Conservation (phyloP, 2,888 invertebrate genomes). For the Drosophila glabriapex region DNA sequence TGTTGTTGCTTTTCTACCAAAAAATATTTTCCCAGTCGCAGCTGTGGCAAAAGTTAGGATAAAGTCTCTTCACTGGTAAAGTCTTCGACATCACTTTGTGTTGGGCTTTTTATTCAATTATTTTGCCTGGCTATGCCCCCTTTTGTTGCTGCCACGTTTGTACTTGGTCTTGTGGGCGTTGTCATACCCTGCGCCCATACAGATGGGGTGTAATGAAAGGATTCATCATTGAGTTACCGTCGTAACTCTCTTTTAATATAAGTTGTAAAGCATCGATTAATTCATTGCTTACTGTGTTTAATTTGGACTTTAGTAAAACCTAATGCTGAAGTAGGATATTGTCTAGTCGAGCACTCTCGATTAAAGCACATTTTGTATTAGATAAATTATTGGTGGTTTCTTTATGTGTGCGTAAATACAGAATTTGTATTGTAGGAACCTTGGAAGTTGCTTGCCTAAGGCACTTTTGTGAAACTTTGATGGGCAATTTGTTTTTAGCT, state of each 20-base stretch:
- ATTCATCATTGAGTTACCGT: neutral
- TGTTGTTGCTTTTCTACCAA: slow-evolving; percentile 2
- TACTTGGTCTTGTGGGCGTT: slow-evolving; percentile 25
- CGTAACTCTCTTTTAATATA: neutral
- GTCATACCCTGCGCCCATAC: slow-evolving; percentile 1
- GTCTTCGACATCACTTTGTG: slow-evolving; percentile 65
- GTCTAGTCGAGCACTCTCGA: neutral
- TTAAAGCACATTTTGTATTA: slow-evolving; percentile 16
- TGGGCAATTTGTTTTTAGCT: slow-evolving; percentile 56
- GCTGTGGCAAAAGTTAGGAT: slow-evolving; percentile 67
- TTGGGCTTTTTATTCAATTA: slow-evolving; percentile 60
- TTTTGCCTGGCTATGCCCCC: slow-evolving; percentile 26
- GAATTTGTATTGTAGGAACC: slow-evolving; percentile 39
- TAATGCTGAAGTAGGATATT: slow-evolving; percentile 3
- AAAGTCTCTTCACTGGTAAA: slow-evolving; percentile 60
- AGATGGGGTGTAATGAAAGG: neutral
- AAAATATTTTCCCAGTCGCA: slow-evolving; percentile 32
- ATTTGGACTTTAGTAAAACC: neutral
- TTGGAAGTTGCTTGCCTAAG: slow-evolving; percentile 51
- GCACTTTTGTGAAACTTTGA: slow-evolving; percentile 57
- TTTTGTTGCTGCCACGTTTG: slow-evolving; percentile 20
- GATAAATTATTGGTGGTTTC: slow-evolving; percentile 60
- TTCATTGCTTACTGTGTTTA: neutral
- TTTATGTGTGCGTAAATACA: slow-evolving; percentile 19
- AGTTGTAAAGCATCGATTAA: neutral